Conservation (phyloP, 2,113 vertebrate species). For the Leptodactylus fuscus region DNA sequence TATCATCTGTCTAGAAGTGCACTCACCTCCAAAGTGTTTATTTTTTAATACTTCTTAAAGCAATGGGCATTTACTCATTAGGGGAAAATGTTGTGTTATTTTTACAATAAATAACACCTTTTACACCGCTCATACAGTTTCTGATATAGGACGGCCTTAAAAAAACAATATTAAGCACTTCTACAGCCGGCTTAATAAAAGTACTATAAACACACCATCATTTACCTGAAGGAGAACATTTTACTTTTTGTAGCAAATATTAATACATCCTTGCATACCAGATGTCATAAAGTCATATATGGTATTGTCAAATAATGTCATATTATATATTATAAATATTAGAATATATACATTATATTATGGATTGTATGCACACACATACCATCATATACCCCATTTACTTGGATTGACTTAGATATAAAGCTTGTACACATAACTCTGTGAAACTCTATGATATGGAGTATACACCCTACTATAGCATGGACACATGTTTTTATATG, state of each 20-base stretch:
- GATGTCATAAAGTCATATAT: too few species aligned
- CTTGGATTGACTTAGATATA: too few species aligned
- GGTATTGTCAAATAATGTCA: too few species aligned
- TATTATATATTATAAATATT: too few species aligned
- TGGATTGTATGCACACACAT: too few species aligned
- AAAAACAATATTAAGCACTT: slow-evolving; percentile 18
- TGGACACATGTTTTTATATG: too few species aligned
- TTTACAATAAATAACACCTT: slow-evolving; percentile 30
- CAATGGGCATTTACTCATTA: slow-evolving; percentile 44
- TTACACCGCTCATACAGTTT: neutral
- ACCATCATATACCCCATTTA: too few species aligned
- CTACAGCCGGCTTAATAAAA: neutral
- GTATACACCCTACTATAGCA: too few species aligned
- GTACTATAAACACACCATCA: neutral
- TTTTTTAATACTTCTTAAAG: slow-evolving; percentile 41
- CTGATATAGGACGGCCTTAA: neutral
- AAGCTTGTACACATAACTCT: too few species aligned
- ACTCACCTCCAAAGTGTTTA: slow-evolving; percentile 35
- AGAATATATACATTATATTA: too few species aligned
- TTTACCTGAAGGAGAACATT: neutral
- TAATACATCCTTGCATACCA: too few species aligned
- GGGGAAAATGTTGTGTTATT: slow-evolving; percentile 29
- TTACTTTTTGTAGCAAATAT: neutral
- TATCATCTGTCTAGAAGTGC: slow-evolving; percentile 24
- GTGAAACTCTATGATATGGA: too few species aligned